Percentiles rank a stretch among this genome's conserved stretches.
phyloP scores from a whole-genome alignment of 1,140 invertebrate species.

The Hesperophylax magnus region DNA sequence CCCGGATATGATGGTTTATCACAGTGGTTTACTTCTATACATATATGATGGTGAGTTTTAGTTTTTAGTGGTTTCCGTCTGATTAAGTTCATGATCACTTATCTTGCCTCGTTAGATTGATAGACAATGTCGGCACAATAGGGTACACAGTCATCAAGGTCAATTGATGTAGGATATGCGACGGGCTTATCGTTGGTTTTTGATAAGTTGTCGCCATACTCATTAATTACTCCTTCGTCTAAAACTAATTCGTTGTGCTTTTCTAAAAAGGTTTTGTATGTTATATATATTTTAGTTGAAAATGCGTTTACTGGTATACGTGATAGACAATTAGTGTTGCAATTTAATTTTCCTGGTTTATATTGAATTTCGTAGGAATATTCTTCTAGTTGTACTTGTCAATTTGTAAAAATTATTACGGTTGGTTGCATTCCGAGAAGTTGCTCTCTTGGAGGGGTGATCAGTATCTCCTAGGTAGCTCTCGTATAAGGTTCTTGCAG shows the following conservation, averaged over 20 bases:
- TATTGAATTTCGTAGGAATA: slow-evolving; percentile 64
- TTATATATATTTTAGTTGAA: slow-evolving; percentile 9
- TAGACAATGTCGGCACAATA: slow-evolving; percentile 7
- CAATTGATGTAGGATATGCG: slow-evolving; percentile 9
- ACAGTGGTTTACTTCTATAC: slow-evolving; percentile 52
- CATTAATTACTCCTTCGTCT: slow-evolving; percentile 5
- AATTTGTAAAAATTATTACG: too few relatives aligned
- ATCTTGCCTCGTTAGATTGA: slow-evolving; percentile 11
- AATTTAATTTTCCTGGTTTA: slow-evolving; percentile 62
- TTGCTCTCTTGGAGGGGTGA: too few relatives aligned
- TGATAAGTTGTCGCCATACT: slow-evolving; percentile 31
- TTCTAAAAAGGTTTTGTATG: background rate
- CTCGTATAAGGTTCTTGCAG: too few relatives aligned
- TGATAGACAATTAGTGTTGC: slow-evolving; percentile 4
- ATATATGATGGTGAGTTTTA: slow-evolving; percentile 37
- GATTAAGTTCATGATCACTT: background rate
- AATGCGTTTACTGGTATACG: background rate
- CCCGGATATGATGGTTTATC: slow-evolving; percentile 48
- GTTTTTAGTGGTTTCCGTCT: background rate
- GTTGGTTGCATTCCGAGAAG: too few relatives aligned
- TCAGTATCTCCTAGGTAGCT: too few relatives aligned
- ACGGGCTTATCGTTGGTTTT: slow-evolving; percentile 27
- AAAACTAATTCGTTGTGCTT: too few relatives aligned
- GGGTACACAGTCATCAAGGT: slow-evolving; percentile 23
- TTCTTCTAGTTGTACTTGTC: slow-evolving; percentile 68